These are phyloP conservation scores for Brachynemurus nebulosus DNA, from an alignment of 2,888 invertebrate species.

Conservation along the genomic window DNA sequence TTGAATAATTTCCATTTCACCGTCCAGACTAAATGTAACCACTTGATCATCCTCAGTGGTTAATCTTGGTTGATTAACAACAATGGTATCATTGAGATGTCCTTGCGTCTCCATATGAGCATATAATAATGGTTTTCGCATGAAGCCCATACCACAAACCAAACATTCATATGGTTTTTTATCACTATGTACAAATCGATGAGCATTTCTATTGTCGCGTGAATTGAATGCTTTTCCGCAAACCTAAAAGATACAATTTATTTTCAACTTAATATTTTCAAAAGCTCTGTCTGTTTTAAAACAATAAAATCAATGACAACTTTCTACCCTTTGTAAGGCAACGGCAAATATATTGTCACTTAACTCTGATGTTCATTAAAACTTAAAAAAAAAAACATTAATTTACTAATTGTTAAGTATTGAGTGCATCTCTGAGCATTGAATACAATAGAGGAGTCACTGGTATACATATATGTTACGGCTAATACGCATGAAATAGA, in stretches of 20 bases:
- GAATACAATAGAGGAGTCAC: no score
- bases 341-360: no score
- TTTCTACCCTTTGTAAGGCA: no score
- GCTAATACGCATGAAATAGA: no score
- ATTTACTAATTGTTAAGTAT: no score
- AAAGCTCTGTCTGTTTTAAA: no score
- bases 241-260: slow-evolving; percentile 44
- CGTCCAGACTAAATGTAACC: slow-evolving; percentile 29
- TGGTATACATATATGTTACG: no score
- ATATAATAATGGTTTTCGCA: slow-evolving; percentile 66
- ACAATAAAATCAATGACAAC: no score
- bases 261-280: no score
- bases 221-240: slow-evolving; percentile 77
- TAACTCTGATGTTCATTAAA: no score
- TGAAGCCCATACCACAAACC: slow-evolving; percentile 67
- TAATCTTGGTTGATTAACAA: slow-evolving; percentile 67
- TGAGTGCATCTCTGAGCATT: no score
- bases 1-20: slow-evolving; percentile 28
- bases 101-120: slow-evolving; percentile 62
- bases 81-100: slow-evolving; percentile 67
- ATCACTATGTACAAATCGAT: slow-evolving; percentile 72
- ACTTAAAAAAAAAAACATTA: no score
- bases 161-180: slow-evolving; percentile 77
- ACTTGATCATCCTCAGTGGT: slow-evolving; percentile 40
- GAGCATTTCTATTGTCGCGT: slow-evolving; percentile 71